Evolutionary conservation across 1,140 invertebrate species (phyloP), one percentile per base, ranked within the genome.

Genomic region (Procambarus virginalis): DNA sequence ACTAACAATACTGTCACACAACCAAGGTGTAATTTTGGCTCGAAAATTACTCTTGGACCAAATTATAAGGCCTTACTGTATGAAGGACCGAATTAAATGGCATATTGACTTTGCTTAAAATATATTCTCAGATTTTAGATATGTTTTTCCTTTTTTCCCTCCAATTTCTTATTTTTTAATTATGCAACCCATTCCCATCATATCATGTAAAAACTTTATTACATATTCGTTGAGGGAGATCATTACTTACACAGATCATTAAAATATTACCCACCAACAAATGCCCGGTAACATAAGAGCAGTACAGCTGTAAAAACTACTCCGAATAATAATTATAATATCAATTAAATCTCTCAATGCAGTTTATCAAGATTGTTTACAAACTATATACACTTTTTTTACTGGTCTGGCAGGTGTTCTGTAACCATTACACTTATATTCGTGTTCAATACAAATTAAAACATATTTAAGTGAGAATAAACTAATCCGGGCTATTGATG

Each of bases 321-420:
- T 76, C 73, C 22, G 80, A 89, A 83, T 89, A 76, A 83, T 89
- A 78, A 76, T 85, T 85, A 78, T 85, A 73, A 76, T 89, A 76
- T 89, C 80, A 89, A 83, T 83, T 82, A 48, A 83, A 45, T 83
- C 86, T 89, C 83, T 80, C 86, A 89, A 89, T 83, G 86, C 77
- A 46, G 86, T 89, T 77, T 60, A 89, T 89, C 70, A 89, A 89
- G 86, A 83, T 45, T 86, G 77, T 89, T 80, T 89, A 89, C 80
- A 83, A 45, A 89, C 86, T 89, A 89, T 89, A 80, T 89, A 89
- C 86, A 89, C 86, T 77, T 89, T 89, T 84, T 86, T 89, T 89
- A 89, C 86, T 46, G 51, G 83, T 89, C 45, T 77, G 86, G 86
- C 86, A 75, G 78, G 78, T 81, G 48, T 64, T 80, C 64, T 73